Percentiles rank a stretch among this genome's conserved stretches.
These are phyloP conservation scores for Rhagologus leucostigma DNA, from an alignment of 2,113 vertebrate species.

Conservation along the genomic window DNA sequence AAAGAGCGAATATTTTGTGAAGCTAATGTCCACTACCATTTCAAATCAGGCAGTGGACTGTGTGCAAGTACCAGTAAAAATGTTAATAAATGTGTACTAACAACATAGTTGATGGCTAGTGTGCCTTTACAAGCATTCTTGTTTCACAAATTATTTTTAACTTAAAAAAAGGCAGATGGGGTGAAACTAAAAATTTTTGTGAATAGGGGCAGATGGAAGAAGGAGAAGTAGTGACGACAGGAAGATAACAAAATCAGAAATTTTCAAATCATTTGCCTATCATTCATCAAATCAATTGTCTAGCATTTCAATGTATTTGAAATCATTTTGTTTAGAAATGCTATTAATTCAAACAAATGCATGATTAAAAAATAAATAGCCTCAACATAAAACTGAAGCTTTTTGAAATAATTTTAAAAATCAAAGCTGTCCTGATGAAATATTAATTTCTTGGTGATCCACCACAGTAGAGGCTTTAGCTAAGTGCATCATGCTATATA, in stretches of 20 bases:
- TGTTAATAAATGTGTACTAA: not conserved
- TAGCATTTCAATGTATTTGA: not conserved
- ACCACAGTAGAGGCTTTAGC: not conserved
- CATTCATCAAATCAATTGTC: not conserved
- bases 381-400: not conserved
- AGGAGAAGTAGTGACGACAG: not conserved
- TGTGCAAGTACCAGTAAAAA: not conserved
- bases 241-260: not conserved
- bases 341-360: not conserved
- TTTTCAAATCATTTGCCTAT: not conserved
- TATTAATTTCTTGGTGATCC: not conserved
- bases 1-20: not conserved
- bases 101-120: not conserved
- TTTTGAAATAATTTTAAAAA: not conserved
- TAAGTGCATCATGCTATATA: not conserved
- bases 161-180: not conserved
- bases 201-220: not conserved
- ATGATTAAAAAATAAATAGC: not conserved
- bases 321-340: not conserved
- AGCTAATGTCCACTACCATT: not conserved
- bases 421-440: not conserved
- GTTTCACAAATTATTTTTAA: not conserved
- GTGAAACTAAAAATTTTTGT: not conserved
- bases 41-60: not conserved
- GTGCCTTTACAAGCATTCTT: not conserved